Base-by-base conservation (phyloP, 2,797 vertebrate genomes). In the Falco columbarius region DNA sequence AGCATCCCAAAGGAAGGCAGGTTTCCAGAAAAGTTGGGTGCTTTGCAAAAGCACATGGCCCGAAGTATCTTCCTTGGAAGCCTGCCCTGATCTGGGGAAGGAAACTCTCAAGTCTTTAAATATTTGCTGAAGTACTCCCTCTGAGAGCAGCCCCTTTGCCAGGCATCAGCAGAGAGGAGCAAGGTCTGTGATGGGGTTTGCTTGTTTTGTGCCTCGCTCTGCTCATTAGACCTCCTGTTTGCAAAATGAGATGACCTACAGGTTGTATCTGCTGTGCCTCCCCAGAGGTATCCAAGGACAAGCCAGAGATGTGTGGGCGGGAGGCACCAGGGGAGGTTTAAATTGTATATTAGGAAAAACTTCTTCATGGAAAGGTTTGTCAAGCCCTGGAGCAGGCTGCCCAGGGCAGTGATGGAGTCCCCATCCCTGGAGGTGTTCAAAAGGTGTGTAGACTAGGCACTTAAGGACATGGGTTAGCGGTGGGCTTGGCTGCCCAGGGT, bases 1-100 rank as follows among this genome's bases (percentile, higher is more conserved):
- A 2, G 47, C 17, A 0, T 0, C 51, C 56, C 61, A 3, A 30
- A 29, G 27, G 4, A 5, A 40, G 22, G 44, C 0, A 0, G 18
- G 3, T 3, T 47, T 18, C 36, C 30, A 0, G 49, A 10, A 15
- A 29, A 47, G 4, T 3, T 3, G 32, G 24, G 3, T 7, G 23
- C 52, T 40, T 27, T 5, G 49, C 4, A 23, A 14, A 83, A 58
- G 10, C 13, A 7, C 6, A 0, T 0, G 14, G 42, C 23, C 49
- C 0, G 0, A 26, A 12, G 24, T 1, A 0, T 2, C 46, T 38
- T 11, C 26, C 63, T 29, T 19, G 51, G 49, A 44, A 89, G 17
- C 23, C 36, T 42, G 36, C 30, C 52, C 42, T 23, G 42, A 0
- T 77, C 18, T 55, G 1, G 38, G 58, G 51, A 46, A 27, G 19